Base-by-base conservation (phyloP, 2,113 vertebrate species). In the Pterocles orientalis region DNA sequence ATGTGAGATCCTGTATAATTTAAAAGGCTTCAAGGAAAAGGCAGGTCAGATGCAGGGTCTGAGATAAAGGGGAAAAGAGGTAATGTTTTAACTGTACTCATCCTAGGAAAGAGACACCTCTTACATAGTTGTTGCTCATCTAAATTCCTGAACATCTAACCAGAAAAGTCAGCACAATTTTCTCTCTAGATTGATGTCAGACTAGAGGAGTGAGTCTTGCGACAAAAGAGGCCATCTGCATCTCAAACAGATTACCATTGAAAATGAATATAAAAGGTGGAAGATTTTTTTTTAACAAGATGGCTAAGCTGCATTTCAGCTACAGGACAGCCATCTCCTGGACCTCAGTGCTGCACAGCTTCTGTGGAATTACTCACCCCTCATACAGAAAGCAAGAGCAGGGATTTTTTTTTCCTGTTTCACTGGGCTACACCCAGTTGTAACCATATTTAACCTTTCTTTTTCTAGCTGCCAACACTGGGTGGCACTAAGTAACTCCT, bases 401-500 rank as follows among this genome's bases (percentile, higher is more conserved):
- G 81, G 41, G 66, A 3, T 18, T 69, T 78, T 73, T 61, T 69
- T 65, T 36, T 26, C 81, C 45, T 31, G 28, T 81, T 95, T 91
- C 51, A 69, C 28, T 54, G 73, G 84, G 23, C 62, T 94, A 69
- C 72, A 84, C 72, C 80, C 86, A 53, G 28, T 69, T 87, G 79
- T 91, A 94, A 84, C 80, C 82, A 53, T 83, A 92, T 77, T 84
- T 96, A 94, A 84, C 92, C 93, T 97, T 94, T 58, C 39, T 95
- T 92, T 93, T 97, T 81, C 84, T 95, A 91, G 60, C 68, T 95
- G 89, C 85, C 95, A 96, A 96, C 97, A 96, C 96, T 97, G 97
- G 95, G 93, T 96, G 97, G 95, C 97, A 97, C 96, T 96, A 97
- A 94, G 70, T 88, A 95, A 95, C 95, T 96, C 95, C 94, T 79